Evolutionary conservation across 2,888 invertebrate species (phyloP).

Genomic region (Stenodema calcarata): DNA sequence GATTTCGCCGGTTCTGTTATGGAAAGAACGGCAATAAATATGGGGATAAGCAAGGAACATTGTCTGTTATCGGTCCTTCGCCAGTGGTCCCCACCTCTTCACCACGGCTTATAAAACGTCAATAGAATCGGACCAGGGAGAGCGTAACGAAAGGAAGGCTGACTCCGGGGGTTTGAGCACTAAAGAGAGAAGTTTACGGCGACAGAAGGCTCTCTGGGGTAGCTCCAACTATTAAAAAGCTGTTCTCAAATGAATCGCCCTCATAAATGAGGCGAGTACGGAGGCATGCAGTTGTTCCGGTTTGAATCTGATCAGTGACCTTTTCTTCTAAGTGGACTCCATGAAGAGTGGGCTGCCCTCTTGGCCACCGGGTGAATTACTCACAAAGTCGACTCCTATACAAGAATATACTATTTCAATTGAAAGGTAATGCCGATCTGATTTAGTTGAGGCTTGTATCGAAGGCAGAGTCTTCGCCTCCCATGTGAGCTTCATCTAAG

Average conservation of each 20-base stretch:
- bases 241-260: constrained; percentile 44
- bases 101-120: constrained; percentile 21
- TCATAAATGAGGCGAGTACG: constrained; percentile 39
- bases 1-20: constrained; percentile 24
- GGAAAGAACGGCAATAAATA: constrained; percentile 33
- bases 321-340: constrained; percentile 30
- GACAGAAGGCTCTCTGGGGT: constrained; percentile 21
- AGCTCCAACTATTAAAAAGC: constrained; percentile 47
- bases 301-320: constrained; percentile 48
- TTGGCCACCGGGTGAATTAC: constrained; percentile 38
- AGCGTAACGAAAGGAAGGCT: constrained; percentile 33
- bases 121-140: constrained; percentile 29
- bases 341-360: background rate
- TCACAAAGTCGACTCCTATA: constrained; percentile 12
- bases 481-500: background rate
- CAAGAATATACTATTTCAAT: constrained; percentile 38
- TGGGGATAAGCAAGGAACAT: constrained; percentile 32
- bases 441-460: background rate
- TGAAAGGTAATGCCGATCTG: constrained; percentile 22
- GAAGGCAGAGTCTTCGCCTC: background rate
- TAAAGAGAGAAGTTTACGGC: constrained; percentile 43
- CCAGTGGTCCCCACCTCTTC: constrained; percentile 13
- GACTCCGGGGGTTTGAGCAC: constrained; percentile 11
- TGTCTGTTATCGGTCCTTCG: constrained; percentile 32
- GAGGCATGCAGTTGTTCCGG: constrained; percentile 46